Conservation (phyloP, 2,797 vertebrate genomes). For the Alosa sapidissima region DNA sequence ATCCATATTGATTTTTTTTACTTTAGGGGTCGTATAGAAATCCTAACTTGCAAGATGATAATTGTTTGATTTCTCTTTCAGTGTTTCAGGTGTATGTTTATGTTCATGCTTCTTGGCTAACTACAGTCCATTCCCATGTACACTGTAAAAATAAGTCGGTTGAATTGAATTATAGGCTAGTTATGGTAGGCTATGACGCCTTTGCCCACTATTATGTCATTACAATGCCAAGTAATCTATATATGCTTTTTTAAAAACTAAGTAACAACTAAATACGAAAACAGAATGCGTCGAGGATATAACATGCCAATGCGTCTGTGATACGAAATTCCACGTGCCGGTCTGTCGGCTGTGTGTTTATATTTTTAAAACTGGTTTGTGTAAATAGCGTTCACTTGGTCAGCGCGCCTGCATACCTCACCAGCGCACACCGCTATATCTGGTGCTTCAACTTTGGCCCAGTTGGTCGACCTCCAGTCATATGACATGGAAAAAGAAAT, state of each 20-base stretch:
- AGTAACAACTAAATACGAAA: background rate
- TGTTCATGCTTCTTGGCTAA: no score
- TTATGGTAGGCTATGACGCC: background rate
- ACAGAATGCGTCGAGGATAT: background rate
- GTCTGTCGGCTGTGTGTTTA: background rate
- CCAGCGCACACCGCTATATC: conserved; percentile 67
- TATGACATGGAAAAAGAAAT: conserved; percentile 79
- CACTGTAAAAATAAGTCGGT: no score
- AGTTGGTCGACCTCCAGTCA: conserved; percentile 71
- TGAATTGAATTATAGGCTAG: background rate
- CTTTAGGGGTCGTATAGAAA: no score
- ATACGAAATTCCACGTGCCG: background rate
- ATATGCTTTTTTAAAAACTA: background rate
- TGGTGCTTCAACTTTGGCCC: conserved; percentile 78
- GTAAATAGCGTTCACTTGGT: conserved; percentile 53
- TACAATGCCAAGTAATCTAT: background rate
- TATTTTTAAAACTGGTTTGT: conserved; percentile 62
- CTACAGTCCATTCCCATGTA: no score
- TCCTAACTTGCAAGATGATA: background rate
- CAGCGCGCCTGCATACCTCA: conserved; percentile 56
- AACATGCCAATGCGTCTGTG: background rate
- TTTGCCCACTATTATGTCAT: background rate
- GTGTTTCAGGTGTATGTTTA: no score
- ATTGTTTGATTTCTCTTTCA: no score
- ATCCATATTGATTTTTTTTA: no score